Base-by-base conservation (phyloP, 1,140 invertebrate genomes). In the Lerema accius region DNA sequence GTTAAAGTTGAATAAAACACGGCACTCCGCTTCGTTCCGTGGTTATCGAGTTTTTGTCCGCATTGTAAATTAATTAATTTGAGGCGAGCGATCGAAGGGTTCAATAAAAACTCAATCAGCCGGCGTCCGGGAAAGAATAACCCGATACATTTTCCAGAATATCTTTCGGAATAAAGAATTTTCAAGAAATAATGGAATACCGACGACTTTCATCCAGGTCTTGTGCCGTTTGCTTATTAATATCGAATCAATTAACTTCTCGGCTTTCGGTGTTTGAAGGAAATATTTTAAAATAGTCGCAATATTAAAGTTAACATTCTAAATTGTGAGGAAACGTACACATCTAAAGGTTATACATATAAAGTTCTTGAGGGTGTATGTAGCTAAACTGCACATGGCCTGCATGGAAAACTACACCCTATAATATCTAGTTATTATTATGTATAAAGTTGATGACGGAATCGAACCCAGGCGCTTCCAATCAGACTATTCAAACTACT, bases 11-110 rank as follows among this genome's bases (percentile, higher is more conserved):
- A 58, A 58, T 58, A 58, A 58, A 58, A 58, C 55, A 58, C 46
- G 26, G 53, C 23, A 11, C 14, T 13, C n/a, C 35, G 50, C 42
- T 23, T 28, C 19, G 53, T 9, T 42, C 10, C 35, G 35, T 43
- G 10, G 26, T 56, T 56, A 11, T 16, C 40, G 14, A 45, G 26
- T 28, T 56, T 56, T 56, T 45, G 53, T 56, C 15, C 53, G 26
- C 40, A 56, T 56, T 56, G 53, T 4, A 45, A 35, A 35, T 56
- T 45, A 56, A 56, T 56, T 56, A 56, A 56, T 45, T 45, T 26
- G 19, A 42, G 32, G 26, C 53, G 51, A 32, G 15, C 48, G 32
- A 40, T 55, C 32, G 40, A 51, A 45, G 26, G 40, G 53, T 42
- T 56, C 43, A 56, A 43, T 37, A 45, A 56, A 56, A 45, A 45